Percentiles rank a stretch among this genome's conserved stretches.
phyloP scores from a whole-genome alignment of 2,888 invertebrate species.

The Leucoma salicis region DNA sequence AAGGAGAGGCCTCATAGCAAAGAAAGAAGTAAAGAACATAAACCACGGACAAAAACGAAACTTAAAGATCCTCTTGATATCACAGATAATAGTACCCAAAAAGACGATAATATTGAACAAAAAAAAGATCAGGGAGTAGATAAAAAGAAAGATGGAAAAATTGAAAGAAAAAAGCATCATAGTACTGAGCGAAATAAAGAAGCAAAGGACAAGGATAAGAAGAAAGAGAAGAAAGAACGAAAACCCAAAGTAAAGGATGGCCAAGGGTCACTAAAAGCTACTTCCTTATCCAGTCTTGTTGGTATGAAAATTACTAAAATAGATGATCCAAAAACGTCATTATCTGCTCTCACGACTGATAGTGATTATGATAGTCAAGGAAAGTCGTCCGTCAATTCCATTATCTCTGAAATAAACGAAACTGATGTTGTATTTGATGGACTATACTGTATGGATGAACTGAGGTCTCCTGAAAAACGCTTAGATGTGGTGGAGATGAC shows the following conservation, averaged over 20 bases:
- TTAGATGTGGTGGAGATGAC: constrained; percentile 11
- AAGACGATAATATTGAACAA: not conserved
- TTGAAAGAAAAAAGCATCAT: not conserved
- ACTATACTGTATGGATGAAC: constrained; percentile 60
- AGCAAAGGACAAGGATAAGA: constrained; percentile 13
- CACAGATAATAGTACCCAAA: not conserved
- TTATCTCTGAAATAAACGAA: constrained; percentile 45
- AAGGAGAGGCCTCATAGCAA: constrained; percentile 60
- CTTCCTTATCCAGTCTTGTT: constrained; percentile 50
- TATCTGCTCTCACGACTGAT: constrained; percentile 34
- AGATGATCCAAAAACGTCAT: constrained; percentile 6
- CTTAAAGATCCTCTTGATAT: constrained; percentile 28
- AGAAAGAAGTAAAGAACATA: constrained; percentile 54
- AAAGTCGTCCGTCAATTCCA: constrained; percentile 48
- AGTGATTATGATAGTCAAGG: constrained; percentile 59
- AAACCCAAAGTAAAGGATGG: constrained; percentile 10
- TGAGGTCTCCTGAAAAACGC: constrained; percentile 48
- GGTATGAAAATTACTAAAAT: constrained; percentile 55
- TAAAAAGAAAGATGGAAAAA: not conserved
- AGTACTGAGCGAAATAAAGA: constrained; percentile 2
- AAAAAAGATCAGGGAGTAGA: not conserved
- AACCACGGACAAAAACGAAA: constrained; percentile 24
- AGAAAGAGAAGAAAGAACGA: constrained; percentile 36
- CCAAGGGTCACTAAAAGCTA: constrained; percentile 18
- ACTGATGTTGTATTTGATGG: constrained; percentile 55